Conservation (phyloP, 1,140 invertebrate species). For the Diuraphis noxia region DNA sequence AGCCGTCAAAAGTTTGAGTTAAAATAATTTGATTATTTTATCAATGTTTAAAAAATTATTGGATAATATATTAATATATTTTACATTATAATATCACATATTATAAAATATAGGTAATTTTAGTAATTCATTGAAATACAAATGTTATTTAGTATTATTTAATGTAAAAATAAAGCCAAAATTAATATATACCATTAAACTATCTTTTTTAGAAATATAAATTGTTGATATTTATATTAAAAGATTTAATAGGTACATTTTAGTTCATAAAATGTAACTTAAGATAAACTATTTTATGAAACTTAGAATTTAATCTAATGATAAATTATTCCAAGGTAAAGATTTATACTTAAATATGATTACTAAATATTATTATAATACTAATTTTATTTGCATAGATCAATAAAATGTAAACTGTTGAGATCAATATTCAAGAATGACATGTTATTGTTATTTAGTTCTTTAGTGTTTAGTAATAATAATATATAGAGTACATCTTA, state of each 20-base stretch:
- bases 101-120: background rate
- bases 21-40: background rate
- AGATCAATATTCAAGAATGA: background rate
- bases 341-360: background rate
- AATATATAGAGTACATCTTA: background rate
- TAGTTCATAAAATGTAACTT: background rate
- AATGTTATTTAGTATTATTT: background rate
- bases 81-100: too few relatives aligned
- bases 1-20: background rate
- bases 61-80: background rate
- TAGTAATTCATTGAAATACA: background rate
- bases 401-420: background rate
- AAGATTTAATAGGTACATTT: background rate
- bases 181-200: background rate
- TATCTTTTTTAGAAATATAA: background rate
- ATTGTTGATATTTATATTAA: background rate
- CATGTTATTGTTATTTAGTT: background rate
- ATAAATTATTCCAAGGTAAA: background rate
- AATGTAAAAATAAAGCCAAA: background rate
- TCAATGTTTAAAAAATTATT: background rate
- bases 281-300: background rate
- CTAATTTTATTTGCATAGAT: background rate
- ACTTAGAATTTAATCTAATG: background rate
- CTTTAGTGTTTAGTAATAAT: too few relatives aligned
- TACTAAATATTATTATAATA: background rate